A percentile compares a stretch with the other conserved stretches of the same genome.
Evolutionary conservation across 2,113 vertebrate species (phyloP).

Genomic region (Saccopteryx leptura): DNA sequence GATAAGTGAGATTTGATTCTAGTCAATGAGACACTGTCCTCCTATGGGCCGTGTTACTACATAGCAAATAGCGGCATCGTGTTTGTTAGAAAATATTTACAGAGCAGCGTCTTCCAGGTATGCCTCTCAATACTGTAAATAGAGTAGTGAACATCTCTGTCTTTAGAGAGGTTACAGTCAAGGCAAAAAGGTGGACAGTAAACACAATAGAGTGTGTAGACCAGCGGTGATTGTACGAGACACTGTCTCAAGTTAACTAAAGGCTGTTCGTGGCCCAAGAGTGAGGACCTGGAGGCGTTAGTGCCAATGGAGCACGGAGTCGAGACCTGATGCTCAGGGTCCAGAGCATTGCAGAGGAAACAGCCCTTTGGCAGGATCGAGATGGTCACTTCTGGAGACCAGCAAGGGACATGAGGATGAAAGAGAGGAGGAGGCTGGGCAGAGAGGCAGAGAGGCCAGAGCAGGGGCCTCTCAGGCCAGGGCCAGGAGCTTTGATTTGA

Average conservation of each 20-base stretch:
- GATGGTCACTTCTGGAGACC: not conserved
- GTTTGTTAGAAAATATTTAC: not conserved
- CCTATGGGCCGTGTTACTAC: not conserved
- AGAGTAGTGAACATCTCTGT: not conserved
- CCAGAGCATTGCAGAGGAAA: not conserved
- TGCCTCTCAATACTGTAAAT: not conserved
- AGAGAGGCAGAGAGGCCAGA: no score
- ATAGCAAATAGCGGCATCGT: no score
- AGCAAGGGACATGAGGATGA: no score
- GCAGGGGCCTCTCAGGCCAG: not conserved
- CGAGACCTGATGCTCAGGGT: not conserved
- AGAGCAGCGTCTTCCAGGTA: not conserved
- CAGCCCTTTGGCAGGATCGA: accelerated
- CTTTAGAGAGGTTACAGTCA: not conserved
- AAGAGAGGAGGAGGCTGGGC: not conserved
- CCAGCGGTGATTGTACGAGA: not conserved
- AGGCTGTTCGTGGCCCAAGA: not conserved
- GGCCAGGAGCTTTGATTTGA: not conserved
- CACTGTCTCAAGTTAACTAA: not conserved
- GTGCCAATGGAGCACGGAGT: not conserved
- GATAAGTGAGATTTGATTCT: not conserved
- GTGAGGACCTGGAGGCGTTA: not conserved
- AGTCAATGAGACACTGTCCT: not conserved
- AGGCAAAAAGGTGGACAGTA: not conserved
- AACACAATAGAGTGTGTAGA: not conserved